These are phyloP conservation scores for Lepus oiostolus DNA, from an alignment of 2,797 vertebrate species.

Conservation along the genomic window DNA sequence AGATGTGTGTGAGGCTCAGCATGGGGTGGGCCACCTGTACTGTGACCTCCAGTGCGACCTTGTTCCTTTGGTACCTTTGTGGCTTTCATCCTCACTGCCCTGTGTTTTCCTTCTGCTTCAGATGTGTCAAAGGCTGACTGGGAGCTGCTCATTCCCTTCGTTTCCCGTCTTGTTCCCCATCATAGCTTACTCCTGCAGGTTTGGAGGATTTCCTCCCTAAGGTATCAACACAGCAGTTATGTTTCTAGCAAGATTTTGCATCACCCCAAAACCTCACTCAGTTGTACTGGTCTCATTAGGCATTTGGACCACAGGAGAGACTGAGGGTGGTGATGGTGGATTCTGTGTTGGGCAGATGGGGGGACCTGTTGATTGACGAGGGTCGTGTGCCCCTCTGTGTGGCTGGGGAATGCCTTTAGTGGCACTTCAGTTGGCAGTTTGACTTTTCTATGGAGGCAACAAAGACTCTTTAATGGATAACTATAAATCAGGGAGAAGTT, in stretches of 20 bases:
- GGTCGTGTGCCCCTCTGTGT: not conserved
- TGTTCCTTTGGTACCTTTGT: not conserved
- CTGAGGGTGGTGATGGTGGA: too few species aligned
- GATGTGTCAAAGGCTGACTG: not conserved
- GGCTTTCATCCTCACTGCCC: not conserved
- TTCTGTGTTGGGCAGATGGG: not conserved
- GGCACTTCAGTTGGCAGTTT: not conserved
- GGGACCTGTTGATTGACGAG: not conserved
- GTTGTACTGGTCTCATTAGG: not conserved
- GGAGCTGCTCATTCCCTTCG: not conserved
- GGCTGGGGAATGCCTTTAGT: not conserved
- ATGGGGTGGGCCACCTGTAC: too few species aligned
- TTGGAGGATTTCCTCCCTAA: not conserved
- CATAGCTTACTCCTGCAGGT: not conserved
- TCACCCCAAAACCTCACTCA: not conserved
- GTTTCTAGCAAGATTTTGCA: conserved; percentile 24
- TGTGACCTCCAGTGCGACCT: not conserved
- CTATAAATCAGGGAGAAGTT: not conserved
- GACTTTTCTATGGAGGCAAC: not conserved
- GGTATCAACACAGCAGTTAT: not conserved
- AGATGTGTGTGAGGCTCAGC: not conserved
- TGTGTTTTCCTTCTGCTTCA: not conserved
- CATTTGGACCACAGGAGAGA: not conserved
- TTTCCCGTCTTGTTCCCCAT: not conserved
- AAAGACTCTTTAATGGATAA: not conserved